Evolutionary conservation across 2,888 invertebrate species (phyloP).

Genomic region (Synergus umbraculus): DNA sequence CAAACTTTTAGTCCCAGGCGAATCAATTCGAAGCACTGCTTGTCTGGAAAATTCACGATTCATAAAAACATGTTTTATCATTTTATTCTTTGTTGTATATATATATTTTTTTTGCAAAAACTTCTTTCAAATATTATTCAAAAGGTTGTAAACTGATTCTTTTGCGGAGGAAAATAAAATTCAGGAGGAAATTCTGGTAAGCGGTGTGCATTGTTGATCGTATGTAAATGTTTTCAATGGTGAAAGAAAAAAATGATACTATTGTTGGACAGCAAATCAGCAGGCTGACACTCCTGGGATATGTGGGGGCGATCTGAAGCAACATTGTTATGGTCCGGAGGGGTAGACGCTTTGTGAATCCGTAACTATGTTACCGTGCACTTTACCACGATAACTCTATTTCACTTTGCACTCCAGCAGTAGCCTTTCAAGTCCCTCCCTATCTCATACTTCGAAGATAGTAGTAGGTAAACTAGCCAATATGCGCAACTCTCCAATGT

Average conservation of each 20-base stretch:
- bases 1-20: constrained; percentile 4
- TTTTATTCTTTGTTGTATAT: no score
- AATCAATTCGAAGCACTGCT: background rate
- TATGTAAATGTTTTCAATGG: constrained; percentile 59
- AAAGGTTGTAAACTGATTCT: constrained; percentile 17
- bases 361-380: constrained; percentile 76
- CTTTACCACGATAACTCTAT: constrained; percentile 75
- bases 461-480: constrained; percentile 62
- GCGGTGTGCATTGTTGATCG: constrained; percentile 40
- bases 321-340: constrained; percentile 52
- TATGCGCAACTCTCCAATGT: constrained; percentile 50
- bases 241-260: constrained; percentile 32
- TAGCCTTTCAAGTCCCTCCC: constrained; percentile 50
- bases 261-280: constrained; percentile 53
- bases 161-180: background rate
- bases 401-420: constrained; percentile 55
- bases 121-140: constrained; percentile 19
- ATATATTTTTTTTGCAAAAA: background rate
- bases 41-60: background rate
- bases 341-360: constrained; percentile 68
- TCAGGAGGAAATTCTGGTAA: background rate
- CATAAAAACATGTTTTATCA: background rate
- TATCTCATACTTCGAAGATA: constrained; percentile 58
- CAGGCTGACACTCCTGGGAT: constrained; percentile 48
- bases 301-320: constrained; percentile 56